These are phyloP conservation scores for Carterocephalus palaemon DNA, from an alignment of 2,888 invertebrate species.

Conservation along the genomic window DNA sequence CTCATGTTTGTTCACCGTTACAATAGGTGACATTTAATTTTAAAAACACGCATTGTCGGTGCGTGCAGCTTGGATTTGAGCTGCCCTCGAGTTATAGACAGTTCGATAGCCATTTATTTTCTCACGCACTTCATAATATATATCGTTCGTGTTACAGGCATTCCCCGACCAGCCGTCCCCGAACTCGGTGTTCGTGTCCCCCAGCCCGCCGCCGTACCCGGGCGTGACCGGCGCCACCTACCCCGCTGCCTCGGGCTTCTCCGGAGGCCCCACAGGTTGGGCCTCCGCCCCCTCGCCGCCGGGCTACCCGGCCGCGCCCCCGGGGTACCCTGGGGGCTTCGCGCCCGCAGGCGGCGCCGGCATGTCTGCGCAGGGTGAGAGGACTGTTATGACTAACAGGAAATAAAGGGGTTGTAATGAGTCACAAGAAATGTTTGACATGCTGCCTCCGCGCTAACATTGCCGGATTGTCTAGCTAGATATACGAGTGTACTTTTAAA, in stretches of 20 bases:
- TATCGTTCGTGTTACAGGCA: slow-evolving; percentile 49
- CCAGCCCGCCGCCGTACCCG: slow-evolving; percentile 96
- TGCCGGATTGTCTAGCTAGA: too few species aligned
- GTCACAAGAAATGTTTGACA: too few species aligned
- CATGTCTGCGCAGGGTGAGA: slow-evolving; percentile 60
- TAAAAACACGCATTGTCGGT: too few species aligned
- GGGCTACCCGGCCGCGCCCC: slow-evolving; percentile 43
- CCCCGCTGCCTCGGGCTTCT: slow-evolving; percentile 50
- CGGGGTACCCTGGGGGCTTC: slow-evolving; percentile 50
- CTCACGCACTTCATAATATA: too few species aligned
- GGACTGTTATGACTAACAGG: background rate
- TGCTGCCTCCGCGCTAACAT: too few species aligned
- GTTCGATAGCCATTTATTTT: too few species aligned
- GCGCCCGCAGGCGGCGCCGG: slow-evolving; percentile 34
- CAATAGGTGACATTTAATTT: too few species aligned
- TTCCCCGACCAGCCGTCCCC: slow-evolving; percentile 85
- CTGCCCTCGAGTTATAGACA: too few species aligned
- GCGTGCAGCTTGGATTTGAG: too few species aligned
- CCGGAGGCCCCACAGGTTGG: slow-evolving; percentile 47
- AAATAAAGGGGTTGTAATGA: slow-evolving; percentile 33
- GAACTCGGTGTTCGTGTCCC: slow-evolving; percentile 92
- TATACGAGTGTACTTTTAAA: too few species aligned
- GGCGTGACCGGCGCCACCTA: slow-evolving; percentile 80
- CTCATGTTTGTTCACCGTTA: too few species aligned
- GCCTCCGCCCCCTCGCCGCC: slow-evolving; percentile 41